These are phyloP conservation scores for Junonia oenone DNA, from an alignment of 2,888 invertebrate genomes.

Conservation along the genomic window DNA sequence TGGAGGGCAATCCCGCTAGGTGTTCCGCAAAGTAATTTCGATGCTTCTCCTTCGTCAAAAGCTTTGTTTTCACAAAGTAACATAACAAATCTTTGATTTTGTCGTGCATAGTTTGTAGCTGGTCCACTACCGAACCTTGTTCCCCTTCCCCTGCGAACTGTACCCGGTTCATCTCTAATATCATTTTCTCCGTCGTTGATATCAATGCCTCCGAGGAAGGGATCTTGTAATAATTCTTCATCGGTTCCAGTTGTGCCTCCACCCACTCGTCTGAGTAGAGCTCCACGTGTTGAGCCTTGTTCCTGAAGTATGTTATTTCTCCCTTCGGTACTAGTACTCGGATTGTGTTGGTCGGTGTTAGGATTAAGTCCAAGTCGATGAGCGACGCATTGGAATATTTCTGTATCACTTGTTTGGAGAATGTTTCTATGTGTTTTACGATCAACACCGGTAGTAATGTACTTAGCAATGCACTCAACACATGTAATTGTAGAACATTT, in stretches of 20 bases:
- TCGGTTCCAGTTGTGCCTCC: constrained; percentile 2
- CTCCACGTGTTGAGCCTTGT: constrained; percentile 9
- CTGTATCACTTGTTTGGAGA: constrained; percentile 17
- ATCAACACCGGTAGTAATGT: constrained; percentile 3
- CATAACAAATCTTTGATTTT: constrained; percentile 16
- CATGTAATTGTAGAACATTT: constrained; percentile 23
- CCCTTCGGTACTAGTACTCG: constrained; percentile 9
- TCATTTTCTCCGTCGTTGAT: not conserved
- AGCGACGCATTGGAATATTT: constrained; percentile 17
- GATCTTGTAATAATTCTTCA: not conserved
- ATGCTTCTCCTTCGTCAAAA: constrained; percentile 28
- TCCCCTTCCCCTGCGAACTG: not conserved
- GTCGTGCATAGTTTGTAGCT: not conserved
- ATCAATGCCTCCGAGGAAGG: not conserved
- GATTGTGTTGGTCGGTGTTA: not conserved
- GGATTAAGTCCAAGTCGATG: constrained; percentile 12
- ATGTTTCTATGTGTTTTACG: constrained; percentile 18
- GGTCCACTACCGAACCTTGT: not conserved
- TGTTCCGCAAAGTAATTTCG: constrained; percentile 18
- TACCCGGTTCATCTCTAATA: constrained; percentile 3
- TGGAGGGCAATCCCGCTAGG: constrained; percentile 29
- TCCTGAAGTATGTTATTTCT: constrained; percentile 6
- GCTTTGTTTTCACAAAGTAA: constrained; percentile 25
- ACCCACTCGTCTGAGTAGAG: not conserved
- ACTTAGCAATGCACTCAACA: constrained; percentile 15